Evolutionary conservation across 2,113 vertebrate genomes (phyloP), one percentile per base, ranked within the genome.

Genomic region (Merops nubicus): DNA sequence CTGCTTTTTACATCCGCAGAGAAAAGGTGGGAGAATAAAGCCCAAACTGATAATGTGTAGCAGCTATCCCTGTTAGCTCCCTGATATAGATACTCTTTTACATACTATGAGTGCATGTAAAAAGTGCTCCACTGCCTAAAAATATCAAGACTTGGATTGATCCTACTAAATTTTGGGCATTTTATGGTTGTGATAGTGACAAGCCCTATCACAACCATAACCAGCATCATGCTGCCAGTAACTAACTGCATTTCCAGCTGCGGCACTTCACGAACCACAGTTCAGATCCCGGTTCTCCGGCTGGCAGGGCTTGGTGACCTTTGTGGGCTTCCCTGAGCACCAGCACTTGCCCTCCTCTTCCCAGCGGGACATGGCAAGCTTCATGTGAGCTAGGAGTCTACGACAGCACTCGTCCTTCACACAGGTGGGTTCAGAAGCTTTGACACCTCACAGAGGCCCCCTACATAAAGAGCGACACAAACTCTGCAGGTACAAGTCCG

Each of bases 301-400:
- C 48, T 1, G 38, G 18, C 0, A 1, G 20, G 12, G 11, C 8
- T 9, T 2, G 14, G 3, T 5, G 45, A 29, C 10, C 13, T 18
- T 1, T 1, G 23, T 0, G 2, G 19, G 9, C 38, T 4, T 25
- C 53, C 0, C 0, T n/a, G 0, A 4, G 34, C 15, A 3, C 12
- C 0, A 1, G 18, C 0, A 0, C 17, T 12, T 34, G 54, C 33
- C 4, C 33, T 34, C 8, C 38, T 0, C 3, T 8, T 15, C 28
- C 5, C 1, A 0, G 28, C 0, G 3, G 9, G 21, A 6, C 1
- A 0, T 5, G 2, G 2, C 0, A n/a, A 34, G 57, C 40, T 17
- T 43, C 1, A 0, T 0, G 60, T 0, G 1, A 5, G 28, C 16
- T 48, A 8, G 7, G 11, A 9, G 42, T 19, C 34, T 26, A 5